phyloP scores from a whole-genome alignment of 2,113 vertebrate genomes.

The Dasyornis broadbenti region DNA sequence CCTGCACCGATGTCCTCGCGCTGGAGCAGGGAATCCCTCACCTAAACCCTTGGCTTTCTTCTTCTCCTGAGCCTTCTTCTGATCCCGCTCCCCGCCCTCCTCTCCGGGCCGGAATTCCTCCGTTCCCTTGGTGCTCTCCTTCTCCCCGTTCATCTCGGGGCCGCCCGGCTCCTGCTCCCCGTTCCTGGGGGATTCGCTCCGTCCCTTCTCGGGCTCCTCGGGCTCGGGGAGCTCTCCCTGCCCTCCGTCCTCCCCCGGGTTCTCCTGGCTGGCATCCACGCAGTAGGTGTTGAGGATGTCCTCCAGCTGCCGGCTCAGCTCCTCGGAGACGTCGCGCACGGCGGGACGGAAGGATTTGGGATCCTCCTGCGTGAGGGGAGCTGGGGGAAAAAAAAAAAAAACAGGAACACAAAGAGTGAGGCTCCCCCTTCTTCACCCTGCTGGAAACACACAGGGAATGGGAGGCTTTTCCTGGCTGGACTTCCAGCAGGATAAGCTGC shows the following conservation, averaged over 20 bases:
- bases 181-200: constrained; percentile 69
- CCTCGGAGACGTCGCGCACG: constrained; percentile 84
- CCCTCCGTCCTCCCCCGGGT: constrained; percentile 63
- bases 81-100: constrained; percentile 77
- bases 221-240: constrained; percentile 69
- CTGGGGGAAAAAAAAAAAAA: background rate
- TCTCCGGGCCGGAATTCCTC: constrained; percentile 74
- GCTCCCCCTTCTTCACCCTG: too few species aligned
- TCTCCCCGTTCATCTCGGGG: constrained; percentile 84
- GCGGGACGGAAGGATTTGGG: constrained; percentile 47
- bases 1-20: rapidly evolving
- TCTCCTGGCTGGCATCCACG: constrained; percentile 75
- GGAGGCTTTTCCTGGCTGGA: background rate
- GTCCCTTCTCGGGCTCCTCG: constrained; percentile 69
- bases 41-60: constrained; percentile 94
- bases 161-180: constrained; percentile 77
- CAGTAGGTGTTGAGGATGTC: constrained; percentile 95
- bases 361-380: constrained; percentile 18
- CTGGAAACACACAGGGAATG: background rate
- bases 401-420: background rate
- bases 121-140: constrained; percentile 67
- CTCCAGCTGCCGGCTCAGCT: constrained; percentile 91
- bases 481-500: background rate
- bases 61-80: constrained; percentile 88
- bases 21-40: constrained; percentile 42